Conservation (phyloP, 2,113 vertebrate genomes). For the Crotalus horridus region DNA sequence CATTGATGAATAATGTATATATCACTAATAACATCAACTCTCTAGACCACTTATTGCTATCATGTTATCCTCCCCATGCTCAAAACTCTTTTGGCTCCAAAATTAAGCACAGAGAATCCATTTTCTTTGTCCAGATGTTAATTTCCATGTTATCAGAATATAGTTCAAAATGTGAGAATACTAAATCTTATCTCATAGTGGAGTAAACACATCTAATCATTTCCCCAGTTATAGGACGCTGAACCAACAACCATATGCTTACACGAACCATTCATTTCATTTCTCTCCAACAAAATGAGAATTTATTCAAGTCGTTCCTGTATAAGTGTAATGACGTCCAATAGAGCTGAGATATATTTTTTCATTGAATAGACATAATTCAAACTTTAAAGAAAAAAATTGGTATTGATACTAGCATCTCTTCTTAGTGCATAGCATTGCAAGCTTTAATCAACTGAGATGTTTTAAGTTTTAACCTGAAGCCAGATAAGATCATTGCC, state of each 20-base stretch:
- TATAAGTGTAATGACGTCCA: background rate
- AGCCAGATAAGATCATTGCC: background rate
- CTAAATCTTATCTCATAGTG: background rate
- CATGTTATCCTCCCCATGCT: background rate
- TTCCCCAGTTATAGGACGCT: background rate
- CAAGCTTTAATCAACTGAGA: background rate
- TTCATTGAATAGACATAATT: background rate
- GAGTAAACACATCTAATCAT: background rate
- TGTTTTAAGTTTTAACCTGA: background rate
- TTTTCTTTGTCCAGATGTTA: background rate
- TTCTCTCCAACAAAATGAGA: background rate
- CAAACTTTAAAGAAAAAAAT: background rate
- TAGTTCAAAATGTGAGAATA: background rate
- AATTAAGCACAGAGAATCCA: background rate
- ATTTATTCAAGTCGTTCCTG: background rate
- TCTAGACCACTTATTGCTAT: background rate
- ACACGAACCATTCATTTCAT: background rate
- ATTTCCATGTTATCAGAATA: background rate
- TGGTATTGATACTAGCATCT: background rate
- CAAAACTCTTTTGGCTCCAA: background rate
- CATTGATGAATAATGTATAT: background rate
- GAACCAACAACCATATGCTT: background rate
- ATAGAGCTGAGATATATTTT: background rate
- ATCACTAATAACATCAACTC: background rate
- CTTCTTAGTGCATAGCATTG: background rate